Evolutionary conservation across 1,140 invertebrate species (phyloP).

Genomic region (Bursaphelenchus mucronatus): DNA sequence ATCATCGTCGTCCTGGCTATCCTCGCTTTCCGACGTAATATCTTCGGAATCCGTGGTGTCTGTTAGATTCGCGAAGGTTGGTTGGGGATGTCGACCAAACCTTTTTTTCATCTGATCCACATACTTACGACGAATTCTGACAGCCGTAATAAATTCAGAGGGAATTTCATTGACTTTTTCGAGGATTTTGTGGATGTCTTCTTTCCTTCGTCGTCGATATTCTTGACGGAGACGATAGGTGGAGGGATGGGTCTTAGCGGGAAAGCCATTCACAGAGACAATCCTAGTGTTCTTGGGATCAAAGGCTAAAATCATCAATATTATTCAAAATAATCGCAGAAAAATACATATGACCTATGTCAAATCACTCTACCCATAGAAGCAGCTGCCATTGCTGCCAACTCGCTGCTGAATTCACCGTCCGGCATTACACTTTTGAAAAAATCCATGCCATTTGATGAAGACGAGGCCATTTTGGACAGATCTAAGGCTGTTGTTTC

Average conservation of each 20-base stretch:
- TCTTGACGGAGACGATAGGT: background rate
- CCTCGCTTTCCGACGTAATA: background rate
- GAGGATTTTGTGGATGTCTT: background rate
- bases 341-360: background rate
- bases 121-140: conserved; percentile 18
- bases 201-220: background rate
- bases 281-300: background rate
- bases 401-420: conserved; percentile 4
- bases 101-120: conserved; percentile 3
- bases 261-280: too few relatives aligned
- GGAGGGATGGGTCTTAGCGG: background rate
- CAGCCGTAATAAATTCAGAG: background rate
- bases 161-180: background rate
- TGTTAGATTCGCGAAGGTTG: background rate
- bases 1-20: background rate
- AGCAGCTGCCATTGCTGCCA: too few relatives aligned
- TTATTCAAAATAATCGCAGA: background rate
- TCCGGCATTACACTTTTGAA: background rate
- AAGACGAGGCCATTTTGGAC: background rate
- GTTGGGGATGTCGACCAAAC: conserved; percentile 6
- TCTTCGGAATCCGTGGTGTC: conserved; percentile 7
- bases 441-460: background rate
- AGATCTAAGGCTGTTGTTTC: background rate
- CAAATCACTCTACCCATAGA: too few relatives aligned
- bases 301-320: background rate